Base-by-base conservation (phyloP, 2,113 vertebrate genomes). In the Salminus brasiliensis region DNA sequence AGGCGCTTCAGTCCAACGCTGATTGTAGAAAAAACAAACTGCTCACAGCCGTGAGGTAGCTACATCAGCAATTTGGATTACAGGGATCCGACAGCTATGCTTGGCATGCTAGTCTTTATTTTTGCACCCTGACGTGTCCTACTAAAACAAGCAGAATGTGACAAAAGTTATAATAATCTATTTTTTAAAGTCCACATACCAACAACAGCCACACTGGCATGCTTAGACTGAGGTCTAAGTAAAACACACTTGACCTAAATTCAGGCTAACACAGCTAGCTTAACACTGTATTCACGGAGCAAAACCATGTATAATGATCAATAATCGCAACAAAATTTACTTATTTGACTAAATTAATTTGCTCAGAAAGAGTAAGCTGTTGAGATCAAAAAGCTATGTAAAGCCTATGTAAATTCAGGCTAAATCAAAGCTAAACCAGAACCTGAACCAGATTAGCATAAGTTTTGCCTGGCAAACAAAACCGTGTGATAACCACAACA, bases 61-160 rank as follows among this genome's bases (percentile, higher is more conserved):
- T 47, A 63, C 21, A 29, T 9, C 43, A 15, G 11, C 0, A 71
- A 60, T 57, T 34, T 57, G 29, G 29, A 15, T 59, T 43, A 18
- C 15, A 30, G 72, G 53, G 8, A 59, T 43, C 23, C 45, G 25
- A 15, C 11, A 16, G 18, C 25, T 80, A 45, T 62, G 34, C 36
- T 27, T 16, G 55, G 36, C 53, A 62, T 62, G 53, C 25, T 29
- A 23, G 23, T 27, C 12, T 60, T 45, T 29, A 62, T 62, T 60
- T 60, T 60, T 30, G 11, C 53, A 29, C 55, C 55, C 15, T 23
- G 34, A 57, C 27, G 34, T 53, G 71, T 39, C 71, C 59, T 39
- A 16, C 72, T 74, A 74, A 74, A 74, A 62, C 55, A 74, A 60
- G 36, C 55, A 74, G 16, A 49, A 21, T 6, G 16, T 7, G 25